These are phyloP conservation scores for Pterocles orientalis DNA, from an alignment of 2,113 vertebrate species.

Conservation along the genomic window DNA sequence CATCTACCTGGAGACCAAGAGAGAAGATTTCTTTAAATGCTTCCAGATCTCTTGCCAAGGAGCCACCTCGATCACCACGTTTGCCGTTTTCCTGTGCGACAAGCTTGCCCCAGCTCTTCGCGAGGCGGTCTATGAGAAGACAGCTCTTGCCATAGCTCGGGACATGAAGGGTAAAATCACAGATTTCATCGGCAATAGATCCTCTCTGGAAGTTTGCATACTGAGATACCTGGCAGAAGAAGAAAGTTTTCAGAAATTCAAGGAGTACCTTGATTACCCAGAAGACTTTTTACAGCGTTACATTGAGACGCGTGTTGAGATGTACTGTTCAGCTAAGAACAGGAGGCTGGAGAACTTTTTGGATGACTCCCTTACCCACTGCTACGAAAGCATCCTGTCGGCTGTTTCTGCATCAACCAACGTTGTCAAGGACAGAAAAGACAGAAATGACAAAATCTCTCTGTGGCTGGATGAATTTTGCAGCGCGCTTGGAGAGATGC, in stretches of 20 bases:
- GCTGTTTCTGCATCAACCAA: conserved; percentile 27
- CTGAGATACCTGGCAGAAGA: conserved; percentile 74
- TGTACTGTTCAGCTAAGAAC: conserved; percentile 14
- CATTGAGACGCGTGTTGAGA: conserved; percentile 30
- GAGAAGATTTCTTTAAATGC: conserved; percentile 34
- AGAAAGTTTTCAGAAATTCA: conserved; percentile 72
- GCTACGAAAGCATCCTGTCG: background rate
- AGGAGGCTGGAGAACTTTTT: background rate
- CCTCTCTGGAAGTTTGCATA: conserved; percentile 75
- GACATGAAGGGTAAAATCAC: conserved; percentile 51
- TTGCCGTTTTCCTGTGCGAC: conserved; percentile 69
- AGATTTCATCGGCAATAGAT: conserved; percentile 72
- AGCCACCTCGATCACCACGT: conserved; percentile 60
- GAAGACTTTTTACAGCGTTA: conserved; percentile 24
- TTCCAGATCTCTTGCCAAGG: conserved; percentile 29
- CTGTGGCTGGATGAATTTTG: conserved; percentile 69
- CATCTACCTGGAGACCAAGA: conserved; percentile 60
- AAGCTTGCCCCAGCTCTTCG: conserved; percentile 64
- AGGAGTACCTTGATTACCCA: conserved; percentile 50
- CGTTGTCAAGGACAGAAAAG: background rate
- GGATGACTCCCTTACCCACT: background rate
- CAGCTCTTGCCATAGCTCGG: conserved; percentile 50
- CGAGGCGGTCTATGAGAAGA: conserved; percentile 17
- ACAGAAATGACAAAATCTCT: conserved; percentile 21
- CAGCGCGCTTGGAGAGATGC: background rate